Evolutionary conservation across 2,888 invertebrate species (phyloP), one percentile per base, ranked within the genome.

Genomic region (Tiliacea aurago): DNA sequence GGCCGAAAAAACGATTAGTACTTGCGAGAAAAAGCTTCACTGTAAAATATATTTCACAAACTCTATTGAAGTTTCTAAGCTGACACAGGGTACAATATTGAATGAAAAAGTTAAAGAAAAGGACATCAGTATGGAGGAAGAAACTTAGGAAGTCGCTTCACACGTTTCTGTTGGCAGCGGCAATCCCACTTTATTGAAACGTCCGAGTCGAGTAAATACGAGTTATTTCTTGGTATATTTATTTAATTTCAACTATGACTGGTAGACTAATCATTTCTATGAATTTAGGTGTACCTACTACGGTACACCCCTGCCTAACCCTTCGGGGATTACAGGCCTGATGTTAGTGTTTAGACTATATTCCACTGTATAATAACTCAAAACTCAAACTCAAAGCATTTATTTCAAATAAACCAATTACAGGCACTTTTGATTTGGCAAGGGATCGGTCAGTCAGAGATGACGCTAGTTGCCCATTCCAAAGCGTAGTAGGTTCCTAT

Each of bases 41-140:
- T 47, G 23, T 7, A 37, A 68, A n/a, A 47, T 47, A 55, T 55
- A 13, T 43, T 72, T 33, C 18, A 9, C 6, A 43, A 56, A 49
- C 62, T 69, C 56, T 47, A 62, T 10, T 55, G 33, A 79, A 66
- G 58, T 79, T 78, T 63, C 37, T 43, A 33, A 63, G n/a, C 62
- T 43, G 41, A 53, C 51, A 41, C 61, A 20, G 33, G 33, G 1
- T 11, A 64, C 66, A 63, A 67, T 70, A 79, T 70, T 70, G 66
- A 80, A 79, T 64, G 66, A 47, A 70, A 69, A 79, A 64, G 66
- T 79, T 70, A 11, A 74, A 70, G 66, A 62, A 63, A 78, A 79
- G 43, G 43, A 70, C 74, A 70, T 79, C 79, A 63, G 66, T 70
- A 70, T 70, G 53, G 18, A 70, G 45, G 70, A 79, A 56, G 55